These are phyloP conservation scores for Aspidoscelis tigris DNA, from an alignment of 2,113 vertebrate species.

Conservation along the genomic window DNA sequence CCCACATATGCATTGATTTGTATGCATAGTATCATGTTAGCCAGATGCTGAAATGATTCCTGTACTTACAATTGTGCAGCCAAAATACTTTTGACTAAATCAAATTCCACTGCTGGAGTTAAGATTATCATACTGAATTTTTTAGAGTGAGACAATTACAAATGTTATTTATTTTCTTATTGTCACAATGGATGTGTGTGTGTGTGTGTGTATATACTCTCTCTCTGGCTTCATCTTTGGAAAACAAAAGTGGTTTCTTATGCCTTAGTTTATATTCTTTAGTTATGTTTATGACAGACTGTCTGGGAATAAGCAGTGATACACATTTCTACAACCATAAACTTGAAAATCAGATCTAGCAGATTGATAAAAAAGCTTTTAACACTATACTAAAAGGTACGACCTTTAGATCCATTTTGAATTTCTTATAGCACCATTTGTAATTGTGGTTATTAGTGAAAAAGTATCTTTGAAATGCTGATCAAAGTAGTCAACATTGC, in stretches of 20 bases:
- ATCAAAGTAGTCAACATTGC: conserved; percentile 13
- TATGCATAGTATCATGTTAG: conserved; percentile 4
- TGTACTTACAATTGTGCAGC: neutral
- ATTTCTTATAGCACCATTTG: neutral
- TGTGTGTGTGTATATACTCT: too few relatives aligned
- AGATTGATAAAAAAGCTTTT: neutral
- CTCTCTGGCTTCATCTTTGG: neutral
- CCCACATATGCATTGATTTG: conserved; percentile 13
- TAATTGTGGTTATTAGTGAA: neutral
- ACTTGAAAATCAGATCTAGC: neutral
- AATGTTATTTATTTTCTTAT: neutral
- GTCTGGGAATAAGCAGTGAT: neutral
- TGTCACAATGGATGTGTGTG: neutral
- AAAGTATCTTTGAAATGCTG: neutral
- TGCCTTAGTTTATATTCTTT: neutral
- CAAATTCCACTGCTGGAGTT: conserved; percentile 68
- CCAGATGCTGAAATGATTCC: conserved; percentile 23
- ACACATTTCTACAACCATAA: neutral
- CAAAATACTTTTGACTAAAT: conserved; percentile 6
- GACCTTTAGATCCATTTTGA: neutral
- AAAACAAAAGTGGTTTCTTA: conserved; percentile 6
- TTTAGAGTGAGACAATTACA: conserved; percentile 50
- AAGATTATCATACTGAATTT: conserved; percentile 53
- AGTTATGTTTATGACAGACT: neutral
- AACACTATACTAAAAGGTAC: neutral